These are phyloP conservation scores for Pseudochirops cupreus DNA, from an alignment of 2,797 vertebrate species.

Conservation along the genomic window DNA sequence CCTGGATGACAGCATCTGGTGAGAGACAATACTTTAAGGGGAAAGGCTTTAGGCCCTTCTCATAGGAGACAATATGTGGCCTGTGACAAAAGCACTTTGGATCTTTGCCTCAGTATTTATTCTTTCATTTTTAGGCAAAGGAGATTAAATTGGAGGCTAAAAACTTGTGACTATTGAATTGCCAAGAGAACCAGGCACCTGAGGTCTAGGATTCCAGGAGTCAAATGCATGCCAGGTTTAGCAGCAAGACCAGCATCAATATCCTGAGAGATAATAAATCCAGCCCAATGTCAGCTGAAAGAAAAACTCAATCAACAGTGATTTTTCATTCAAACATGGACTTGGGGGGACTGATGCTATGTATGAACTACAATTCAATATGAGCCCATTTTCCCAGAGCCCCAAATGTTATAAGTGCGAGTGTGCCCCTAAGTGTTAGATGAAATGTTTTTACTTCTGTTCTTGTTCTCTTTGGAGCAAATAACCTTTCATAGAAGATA, in stretches of 20 bases:
- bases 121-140: background rate
- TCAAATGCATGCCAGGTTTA: background rate
- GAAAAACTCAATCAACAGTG: background rate
- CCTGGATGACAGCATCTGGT: background rate
- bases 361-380: background rate
- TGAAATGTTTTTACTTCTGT: background rate
- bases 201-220: background rate
- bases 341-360: background rate
- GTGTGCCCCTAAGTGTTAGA: background rate
- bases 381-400: background rate
- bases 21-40: background rate
- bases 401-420: background rate
- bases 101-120: background rate
- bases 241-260: background rate
- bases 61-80: background rate
- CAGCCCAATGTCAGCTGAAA: background rate
- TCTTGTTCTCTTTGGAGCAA: background rate
- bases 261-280: background rate
- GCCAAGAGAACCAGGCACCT: background rate
- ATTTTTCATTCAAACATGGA: background rate
- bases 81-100: background rate
- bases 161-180: background rate
- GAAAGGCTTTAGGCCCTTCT: background rate
- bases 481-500: background rate
- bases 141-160: background rate